Base-by-base conservation (phyloP, 1,140 invertebrate species). In the Mycetomoellerius zeteki region DNA sequence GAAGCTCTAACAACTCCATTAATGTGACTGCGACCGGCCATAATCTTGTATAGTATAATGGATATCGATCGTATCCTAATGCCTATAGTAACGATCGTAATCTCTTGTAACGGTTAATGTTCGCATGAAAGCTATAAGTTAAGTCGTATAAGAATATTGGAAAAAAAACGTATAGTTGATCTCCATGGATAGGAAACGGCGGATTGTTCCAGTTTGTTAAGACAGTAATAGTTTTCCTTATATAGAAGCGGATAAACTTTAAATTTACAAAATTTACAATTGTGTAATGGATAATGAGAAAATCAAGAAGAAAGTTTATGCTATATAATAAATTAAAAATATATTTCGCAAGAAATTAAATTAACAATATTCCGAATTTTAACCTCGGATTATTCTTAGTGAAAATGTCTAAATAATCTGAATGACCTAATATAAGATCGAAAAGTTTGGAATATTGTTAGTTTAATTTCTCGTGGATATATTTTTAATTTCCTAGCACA, bases 31-130 rank as follows among this genome's bases (percentile, higher is more conserved):
- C 47, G 19, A n/a, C 3, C 19, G 7, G 19, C 24, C 19, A 43
- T 65, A 52, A 78, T 78, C 12, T 37, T 27, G 30, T 7, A 43
- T 7, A n/a, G 4, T 54, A 14, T 33, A 75, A 84, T 60, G 37
- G n/a, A 60, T 60, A 84, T 62, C 54, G 80, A 62, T 33, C 37
- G 24, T 33, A 21, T 43, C 47, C n/a, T 43, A 71, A 16, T 75
- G 54, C 19, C 67, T 43, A 43, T 21, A 33, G 19, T 67, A 72
- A 82, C 10, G 33, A 58, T 60, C 52, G 21, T 60, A 60, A 58
- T 8, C 37, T 58, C 24, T 24, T 30, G 16, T 69, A 56, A 24
- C 1, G 12, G 19, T 73, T 82, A 47, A 75, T 62, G 19, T 8
- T 52, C n/a, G 54, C 69, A 21, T 62, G 16, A 47, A 60, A 47